These are phyloP conservation scores for Cherax destructor DNA, from an alignment of 1,140 invertebrate genomes.

Conservation along the genomic window DNA sequence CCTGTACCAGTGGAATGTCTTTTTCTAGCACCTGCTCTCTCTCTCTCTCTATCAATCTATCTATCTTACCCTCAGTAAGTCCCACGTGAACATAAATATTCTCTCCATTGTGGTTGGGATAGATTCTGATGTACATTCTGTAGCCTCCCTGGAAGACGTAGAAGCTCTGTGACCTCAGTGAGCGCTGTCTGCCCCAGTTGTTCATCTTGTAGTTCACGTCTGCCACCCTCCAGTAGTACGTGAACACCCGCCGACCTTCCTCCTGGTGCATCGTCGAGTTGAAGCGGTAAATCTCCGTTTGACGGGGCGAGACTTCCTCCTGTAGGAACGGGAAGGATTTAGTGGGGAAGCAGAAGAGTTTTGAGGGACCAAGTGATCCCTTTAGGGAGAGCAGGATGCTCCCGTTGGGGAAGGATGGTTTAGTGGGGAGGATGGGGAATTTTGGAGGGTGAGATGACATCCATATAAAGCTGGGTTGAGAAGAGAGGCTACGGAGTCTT, in stretches of 20 bases:
- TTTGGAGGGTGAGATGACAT: too few species aligned
- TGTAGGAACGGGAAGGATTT: neutral
- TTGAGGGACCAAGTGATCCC: too few species aligned
- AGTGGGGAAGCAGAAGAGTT: neutral
- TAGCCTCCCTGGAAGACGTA: slow-evolving; percentile 75
- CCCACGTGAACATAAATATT: slow-evolving; percentile 76
- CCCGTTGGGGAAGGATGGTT: too few species aligned
- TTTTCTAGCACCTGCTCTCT: too few species aligned
- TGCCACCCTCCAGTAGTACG: slow-evolving; percentile 76
- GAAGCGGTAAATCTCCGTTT: slow-evolving; percentile 72
- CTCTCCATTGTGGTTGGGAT: slow-evolving; percentile 74
- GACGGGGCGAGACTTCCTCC: slow-evolving; percentile 68
- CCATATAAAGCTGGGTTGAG: too few species aligned
- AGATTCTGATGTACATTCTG: slow-evolving; percentile 76
- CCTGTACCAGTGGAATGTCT: too few species aligned
- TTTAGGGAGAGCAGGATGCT: too few species aligned
- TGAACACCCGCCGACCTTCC: slow-evolving; percentile 74
- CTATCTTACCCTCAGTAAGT: slow-evolving; percentile 74
- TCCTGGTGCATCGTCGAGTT: slow-evolving; percentile 75
- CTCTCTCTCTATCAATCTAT: too few species aligned
- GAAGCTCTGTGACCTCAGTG: slow-evolving; percentile 75
- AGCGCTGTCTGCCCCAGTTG: slow-evolving; percentile 75
- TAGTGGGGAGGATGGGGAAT: too few species aligned
- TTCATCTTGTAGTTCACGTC: slow-evolving; percentile 72
- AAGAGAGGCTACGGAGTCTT: too few species aligned